Evolutionary conservation across 2,888 invertebrate species (phyloP), one percentile per base, ranked within the genome.

Genomic region (Zelleria hepariella): DNA sequence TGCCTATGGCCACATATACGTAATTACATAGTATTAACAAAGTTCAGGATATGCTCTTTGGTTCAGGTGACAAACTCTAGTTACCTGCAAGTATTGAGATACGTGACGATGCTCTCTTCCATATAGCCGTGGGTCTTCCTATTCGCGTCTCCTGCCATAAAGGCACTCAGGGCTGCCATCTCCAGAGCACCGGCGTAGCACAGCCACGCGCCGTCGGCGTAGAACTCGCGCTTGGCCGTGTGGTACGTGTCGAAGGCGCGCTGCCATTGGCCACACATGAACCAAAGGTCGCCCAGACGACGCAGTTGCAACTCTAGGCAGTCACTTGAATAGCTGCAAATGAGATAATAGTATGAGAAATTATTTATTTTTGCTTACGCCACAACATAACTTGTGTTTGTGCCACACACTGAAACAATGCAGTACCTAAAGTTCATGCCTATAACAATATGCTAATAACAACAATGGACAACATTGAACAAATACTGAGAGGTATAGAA

Each of bases 171-270:
- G 10, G 96, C 96, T 5, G 98, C 98, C 98, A 98, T 98, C 89
- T 98, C 98, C 57, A 98, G 86, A 5, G 99, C 98, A 8, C 98
- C 98, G 0, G 99, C 98, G 81, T 96, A 98, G 78, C 98, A 96
- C 26, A 98, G 91, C 98, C 98, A 98, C 0, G 99, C 99, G 66
- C 97, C 96, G 78, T 99, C 99, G 1, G 95, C 95, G 74, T 95
- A 96, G 79, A 99, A 99, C 79, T 99, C 99, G 58, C 98, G 92
- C 83, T 99, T 99, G n/a, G 98, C 96, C 51, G 95, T 93, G 82
- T 99, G 98, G 85, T 98, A 99, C 0, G 96, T 93, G 68, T 96
- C 95, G 82, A 96, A 98, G 6, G 98, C 97, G 66, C 96, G 91
- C 65, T 94, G 93, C 86, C 98, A 98, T 74, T 97, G 94, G 3